Evolutionary conservation across 1,140 invertebrate species (phyloP), one percentile per base, ranked within the genome.

Genomic region (Nylanderia fulva): DNA sequence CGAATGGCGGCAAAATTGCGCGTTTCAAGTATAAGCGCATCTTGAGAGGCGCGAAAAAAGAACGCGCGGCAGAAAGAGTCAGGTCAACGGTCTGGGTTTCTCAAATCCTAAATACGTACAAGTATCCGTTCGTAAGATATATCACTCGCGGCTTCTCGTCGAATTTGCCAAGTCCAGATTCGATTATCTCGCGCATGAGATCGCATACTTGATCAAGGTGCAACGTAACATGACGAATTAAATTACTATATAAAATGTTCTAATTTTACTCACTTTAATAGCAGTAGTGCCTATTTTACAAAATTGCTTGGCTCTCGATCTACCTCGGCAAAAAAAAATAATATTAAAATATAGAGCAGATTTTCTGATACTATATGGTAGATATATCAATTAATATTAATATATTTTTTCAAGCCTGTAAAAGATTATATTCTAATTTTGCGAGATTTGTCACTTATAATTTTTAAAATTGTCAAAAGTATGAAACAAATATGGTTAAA

Each of bases 1-100:
- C 21, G 18, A 3, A 27, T 48, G 18, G 42, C 64, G 27, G 7
- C 24, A 61, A 58, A 7, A 48, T 60, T 71, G 42, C 52, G 29
- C 8, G 63, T 27, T 66, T 58, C 61, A 48, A 68, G 45, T 63
- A 29, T 68, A 68, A 86, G 72, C 72, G 54, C 27, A 85, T 2
- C 9, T 80, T 29, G 24, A 29, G 56, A 27, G 39, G 18, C 18
- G 58, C 13, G 45, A 71, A 72, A 42, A 13, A 66, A 48, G 42
- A 58, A 72, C n/a, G 2, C 36, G 76, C 76, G 79, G 11, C 69
- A 84, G 42, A 64, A 60, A 63, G 68, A 85, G 39, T 52, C 64
- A 68, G 87, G 85, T 89, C 86, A 90, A 90, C 29, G 85, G 27
- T 61, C 88, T 24, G n/a, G n/a, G 82, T 48, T 87, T 79, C 83